Evolutionary conservation across 35 echinoderm and acorn worm species (phyloP).

Genomic region (Anneissia japonica): DNA sequence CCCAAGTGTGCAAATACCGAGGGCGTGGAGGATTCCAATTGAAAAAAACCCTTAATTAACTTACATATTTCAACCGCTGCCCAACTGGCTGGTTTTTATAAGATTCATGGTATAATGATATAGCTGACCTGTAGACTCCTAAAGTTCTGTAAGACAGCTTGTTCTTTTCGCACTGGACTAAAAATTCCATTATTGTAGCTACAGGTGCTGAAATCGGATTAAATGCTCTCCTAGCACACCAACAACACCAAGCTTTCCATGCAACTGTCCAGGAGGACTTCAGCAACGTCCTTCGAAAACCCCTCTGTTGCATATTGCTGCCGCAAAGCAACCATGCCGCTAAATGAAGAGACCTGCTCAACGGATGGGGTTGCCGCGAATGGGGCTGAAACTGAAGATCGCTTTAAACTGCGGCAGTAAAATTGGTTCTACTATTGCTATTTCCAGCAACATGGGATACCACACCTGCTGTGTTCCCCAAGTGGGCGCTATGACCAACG

Average conservation of each 20-base stretch:
- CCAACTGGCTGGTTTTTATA: background rate
- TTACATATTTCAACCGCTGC: background rate
- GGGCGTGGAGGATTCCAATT: constrained; percentile 3
- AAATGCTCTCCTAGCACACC: background rate
- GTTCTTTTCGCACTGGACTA: background rate
- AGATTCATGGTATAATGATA: background rate
- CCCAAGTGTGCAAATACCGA: constrained; percentile 9
- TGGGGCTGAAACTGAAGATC: background rate
- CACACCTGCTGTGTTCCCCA: constrained; percentile 8
- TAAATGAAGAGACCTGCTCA: background rate
- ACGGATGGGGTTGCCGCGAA: background rate
- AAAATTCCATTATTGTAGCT: background rate
- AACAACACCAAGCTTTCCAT: background rate
- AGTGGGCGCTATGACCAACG: background rate
- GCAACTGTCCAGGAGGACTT: background rate
- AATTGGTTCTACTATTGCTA: background rate
- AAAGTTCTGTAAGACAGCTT: background rate
- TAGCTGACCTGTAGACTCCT: background rate
- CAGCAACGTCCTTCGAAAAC: background rate
- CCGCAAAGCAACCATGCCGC: background rate
- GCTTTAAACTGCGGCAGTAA: background rate
- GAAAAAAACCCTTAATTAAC: background rate
- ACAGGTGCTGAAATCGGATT: background rate
- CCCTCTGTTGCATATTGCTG: background rate
- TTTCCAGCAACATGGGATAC: constrained; percentile 12